phyloP scores from a whole-genome alignment of 2,113 vertebrate genomes.

The Morone saxatilis region DNA sequence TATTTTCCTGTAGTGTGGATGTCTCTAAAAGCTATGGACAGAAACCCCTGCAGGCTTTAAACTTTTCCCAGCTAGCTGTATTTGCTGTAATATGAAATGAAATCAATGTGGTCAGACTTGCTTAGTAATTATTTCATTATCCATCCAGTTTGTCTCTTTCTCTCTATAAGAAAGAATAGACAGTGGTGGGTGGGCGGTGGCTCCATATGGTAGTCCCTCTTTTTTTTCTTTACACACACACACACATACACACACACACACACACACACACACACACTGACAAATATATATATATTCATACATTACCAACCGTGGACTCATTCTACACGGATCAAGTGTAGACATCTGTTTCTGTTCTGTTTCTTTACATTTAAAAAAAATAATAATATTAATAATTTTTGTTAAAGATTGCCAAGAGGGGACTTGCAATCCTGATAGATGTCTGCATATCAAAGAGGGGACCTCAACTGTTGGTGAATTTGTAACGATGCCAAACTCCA shows the following conservation, averaged over 20 bases:
- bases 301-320: background rate
- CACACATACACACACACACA: constrained; percentile 3
- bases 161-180: constrained; percentile 38
- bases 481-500: background rate
- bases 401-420: background rate
- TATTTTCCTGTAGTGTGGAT: constrained; percentile 5
- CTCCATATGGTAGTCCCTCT: background rate
- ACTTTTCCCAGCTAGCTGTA: constrained; percentile 47
- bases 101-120: constrained; percentile 53
- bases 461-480: background rate
- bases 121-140: constrained; percentile 34
- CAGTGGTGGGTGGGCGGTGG: background rate
- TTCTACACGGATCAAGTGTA: background rate
- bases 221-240: background rate
- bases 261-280: background rate
- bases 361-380: background rate
- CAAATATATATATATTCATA: background rate
- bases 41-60: constrained; percentile 46
- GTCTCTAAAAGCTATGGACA: constrained; percentile 31
- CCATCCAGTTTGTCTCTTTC: constrained; percentile 39
- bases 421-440: background rate
- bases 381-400: background rate
- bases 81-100: constrained; percentile 58
- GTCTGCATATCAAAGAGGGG: background rate
- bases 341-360: background rate